phyloP scores from a whole-genome alignment of 2,113 vertebrate genomes.

The Prunella himalayana region DNA sequence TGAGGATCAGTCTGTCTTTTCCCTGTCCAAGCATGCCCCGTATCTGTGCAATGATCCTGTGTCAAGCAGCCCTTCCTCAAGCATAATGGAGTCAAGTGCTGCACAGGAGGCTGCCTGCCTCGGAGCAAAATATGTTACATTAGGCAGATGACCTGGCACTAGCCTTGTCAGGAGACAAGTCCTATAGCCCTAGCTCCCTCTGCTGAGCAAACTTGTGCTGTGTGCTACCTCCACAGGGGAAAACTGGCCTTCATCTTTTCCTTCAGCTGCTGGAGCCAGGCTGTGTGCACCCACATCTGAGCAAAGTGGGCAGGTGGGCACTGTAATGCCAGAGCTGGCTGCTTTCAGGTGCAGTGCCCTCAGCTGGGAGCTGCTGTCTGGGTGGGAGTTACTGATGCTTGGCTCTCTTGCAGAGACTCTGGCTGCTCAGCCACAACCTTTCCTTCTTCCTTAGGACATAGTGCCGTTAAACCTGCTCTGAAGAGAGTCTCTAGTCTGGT shows the following conservation, averaged over 20 bases:
- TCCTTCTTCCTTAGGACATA: neutral
- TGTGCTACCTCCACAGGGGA: neutral
- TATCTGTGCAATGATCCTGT: neutral
- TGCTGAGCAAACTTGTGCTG: neutral
- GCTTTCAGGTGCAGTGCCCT: neutral
- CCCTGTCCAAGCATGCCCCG: neutral
- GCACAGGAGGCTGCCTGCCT: neutral
- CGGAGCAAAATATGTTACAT: neutral
- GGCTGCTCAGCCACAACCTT: neutral
- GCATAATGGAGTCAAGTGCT: accelerated
- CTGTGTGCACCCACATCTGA: accelerated
- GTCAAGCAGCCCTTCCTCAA: neutral
- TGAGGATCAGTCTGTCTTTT: neutral
- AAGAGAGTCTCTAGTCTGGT: neutral
- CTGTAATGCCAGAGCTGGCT: neutral
- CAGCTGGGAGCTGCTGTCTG: neutral
- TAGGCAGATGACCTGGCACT: neutral
- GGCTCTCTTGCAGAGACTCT: neutral
- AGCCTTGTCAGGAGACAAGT: neutral
- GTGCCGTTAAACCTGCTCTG: neutral
- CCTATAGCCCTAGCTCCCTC: neutral
- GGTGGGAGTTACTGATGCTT: neutral
- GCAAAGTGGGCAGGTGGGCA: accelerated
- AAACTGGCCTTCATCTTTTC: neutral
- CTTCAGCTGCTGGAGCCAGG: neutral